A percentile compares a stretch with the other conserved stretches of the same genome.
These are phyloP conservation scores for Vulpes vulpes DNA, from an alignment of 2,113 vertebrate genomes.

Conservation along the genomic window DNA sequence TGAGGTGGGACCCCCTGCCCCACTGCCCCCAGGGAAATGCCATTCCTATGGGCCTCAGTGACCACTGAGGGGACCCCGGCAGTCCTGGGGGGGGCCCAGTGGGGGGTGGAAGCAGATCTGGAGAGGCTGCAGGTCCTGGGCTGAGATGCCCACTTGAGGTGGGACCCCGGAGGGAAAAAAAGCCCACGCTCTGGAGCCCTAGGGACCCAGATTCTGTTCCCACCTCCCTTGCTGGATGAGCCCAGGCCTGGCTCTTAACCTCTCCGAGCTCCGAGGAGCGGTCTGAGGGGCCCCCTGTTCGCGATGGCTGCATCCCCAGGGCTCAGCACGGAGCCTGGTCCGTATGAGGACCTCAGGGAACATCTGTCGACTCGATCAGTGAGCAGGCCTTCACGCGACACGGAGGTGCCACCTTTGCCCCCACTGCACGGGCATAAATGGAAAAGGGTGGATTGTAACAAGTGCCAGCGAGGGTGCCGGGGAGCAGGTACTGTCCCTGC, in stretches of 20 bases:
- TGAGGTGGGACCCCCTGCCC: neutral
- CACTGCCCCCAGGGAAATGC: neutral
- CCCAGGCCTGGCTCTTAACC: neutral
- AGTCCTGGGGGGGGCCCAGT: neutral
- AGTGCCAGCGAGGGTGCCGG: too few species aligned
- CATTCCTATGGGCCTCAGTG: neutral
- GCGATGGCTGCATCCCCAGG: too few species aligned
- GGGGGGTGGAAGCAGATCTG: neutral
- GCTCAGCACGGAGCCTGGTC: too few species aligned
- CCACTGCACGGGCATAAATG: neutral
- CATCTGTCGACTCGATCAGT: neutral
- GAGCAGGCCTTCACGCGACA: neutral
- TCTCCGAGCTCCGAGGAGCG: neutral
- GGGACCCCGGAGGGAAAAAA: neutral
- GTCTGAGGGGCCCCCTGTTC: too few species aligned
- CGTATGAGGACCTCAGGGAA: neutral
- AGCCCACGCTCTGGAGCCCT: neutral
- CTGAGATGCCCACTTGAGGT: neutral
- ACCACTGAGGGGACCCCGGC: neutral
- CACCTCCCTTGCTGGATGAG: neutral
- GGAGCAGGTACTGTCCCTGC: neutral
- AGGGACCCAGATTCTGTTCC: neutral
- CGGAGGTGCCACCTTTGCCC: neutral
- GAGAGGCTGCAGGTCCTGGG: neutral
- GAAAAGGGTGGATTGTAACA: neutral